Evolutionary conservation across 2,113 vertebrate genomes (phyloP).

Genomic region (Phoxinus phoxinus): DNA sequence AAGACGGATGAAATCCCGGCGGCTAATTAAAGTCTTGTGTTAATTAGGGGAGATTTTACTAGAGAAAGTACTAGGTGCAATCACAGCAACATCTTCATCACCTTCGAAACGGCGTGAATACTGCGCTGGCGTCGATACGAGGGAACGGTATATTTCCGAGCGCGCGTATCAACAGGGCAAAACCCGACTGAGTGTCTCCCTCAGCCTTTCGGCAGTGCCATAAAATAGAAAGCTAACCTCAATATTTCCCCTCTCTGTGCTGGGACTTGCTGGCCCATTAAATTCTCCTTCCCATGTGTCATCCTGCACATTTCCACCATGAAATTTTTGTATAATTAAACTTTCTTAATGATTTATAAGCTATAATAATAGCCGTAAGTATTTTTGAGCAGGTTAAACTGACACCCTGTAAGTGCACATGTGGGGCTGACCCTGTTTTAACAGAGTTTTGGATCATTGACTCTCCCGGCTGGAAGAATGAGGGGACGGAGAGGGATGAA

Average conservation of each 20-base stretch:
- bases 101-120: not conserved
- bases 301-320: conserved; percentile 80
- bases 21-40: conserved; percentile 71
- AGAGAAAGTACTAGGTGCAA: conserved; percentile 63
- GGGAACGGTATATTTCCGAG: conserved; percentile 51
- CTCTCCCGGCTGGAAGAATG: conserved; percentile 69
- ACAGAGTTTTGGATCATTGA: conserved; percentile 81
- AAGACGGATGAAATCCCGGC: conserved; percentile 60
- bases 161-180: conserved; percentile 9
- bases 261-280: conserved; percentile 85
- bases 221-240: conserved; percentile 84
- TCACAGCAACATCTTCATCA: conserved; percentile 63
- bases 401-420: conserved; percentile 79
- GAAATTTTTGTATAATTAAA: conserved; percentile 83
- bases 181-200: conserved; percentile 53
- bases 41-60: conserved; percentile 71
- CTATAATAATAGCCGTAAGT: conserved; percentile 83
- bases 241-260: conserved; percentile 81
- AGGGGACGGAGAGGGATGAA: conserved; percentile 58
- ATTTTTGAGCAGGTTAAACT: conserved; percentile 83
- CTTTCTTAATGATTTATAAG: conserved; percentile 88
- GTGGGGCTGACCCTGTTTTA: conserved; percentile 81
- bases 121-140: not conserved
- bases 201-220: conserved; percentile 70
- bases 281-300: conserved; percentile 83